These are phyloP conservation scores for Leptinotarsa peninsularis DNA, from an alignment of 2,888 invertebrate species.

Conservation along the genomic window DNA sequence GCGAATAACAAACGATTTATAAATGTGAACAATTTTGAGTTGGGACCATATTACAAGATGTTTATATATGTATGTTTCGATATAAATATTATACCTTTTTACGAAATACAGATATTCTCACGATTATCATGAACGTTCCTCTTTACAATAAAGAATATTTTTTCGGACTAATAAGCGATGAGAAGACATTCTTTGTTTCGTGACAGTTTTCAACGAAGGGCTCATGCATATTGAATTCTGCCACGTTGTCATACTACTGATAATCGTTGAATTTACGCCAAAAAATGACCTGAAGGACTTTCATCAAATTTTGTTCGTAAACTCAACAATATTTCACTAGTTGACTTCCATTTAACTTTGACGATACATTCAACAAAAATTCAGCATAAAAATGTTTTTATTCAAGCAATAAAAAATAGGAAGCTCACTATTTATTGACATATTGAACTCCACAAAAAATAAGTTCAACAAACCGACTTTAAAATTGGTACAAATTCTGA, in stretches of 20 bases:
- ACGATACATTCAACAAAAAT: too few species aligned
- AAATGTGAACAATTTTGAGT: slow-evolving; percentile 15
- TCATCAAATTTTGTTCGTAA: not conserved
- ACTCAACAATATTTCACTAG: not conserved
- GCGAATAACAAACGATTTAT: not conserved
- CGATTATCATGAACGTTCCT: slow-evolving; percentile 14
- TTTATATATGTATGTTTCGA: not conserved
- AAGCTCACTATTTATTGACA: too few species aligned
- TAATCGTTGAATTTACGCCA: too few species aligned
- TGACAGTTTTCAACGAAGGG: slow-evolving; percentile 16
- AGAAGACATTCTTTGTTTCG: not conserved
- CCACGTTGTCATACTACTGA: not conserved
- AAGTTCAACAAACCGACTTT: too few species aligned
- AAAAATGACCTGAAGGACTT: not conserved
- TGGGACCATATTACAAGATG: not conserved
- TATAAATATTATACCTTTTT: slow-evolving; percentile 9
- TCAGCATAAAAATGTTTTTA: too few species aligned
- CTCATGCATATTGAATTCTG: slow-evolving; percentile 8
- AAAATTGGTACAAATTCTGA: too few species aligned
- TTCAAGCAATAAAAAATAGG: too few species aligned
- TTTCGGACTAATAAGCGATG: not conserved
- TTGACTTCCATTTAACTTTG: too few species aligned
- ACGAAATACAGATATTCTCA: slow-evolving; percentile 8
- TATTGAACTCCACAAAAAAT: too few species aligned
- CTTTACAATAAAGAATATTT: not conserved